Evolutionary conservation across 2,888 invertebrate species (phyloP).

Genomic region (Elmis aenea): DNA sequence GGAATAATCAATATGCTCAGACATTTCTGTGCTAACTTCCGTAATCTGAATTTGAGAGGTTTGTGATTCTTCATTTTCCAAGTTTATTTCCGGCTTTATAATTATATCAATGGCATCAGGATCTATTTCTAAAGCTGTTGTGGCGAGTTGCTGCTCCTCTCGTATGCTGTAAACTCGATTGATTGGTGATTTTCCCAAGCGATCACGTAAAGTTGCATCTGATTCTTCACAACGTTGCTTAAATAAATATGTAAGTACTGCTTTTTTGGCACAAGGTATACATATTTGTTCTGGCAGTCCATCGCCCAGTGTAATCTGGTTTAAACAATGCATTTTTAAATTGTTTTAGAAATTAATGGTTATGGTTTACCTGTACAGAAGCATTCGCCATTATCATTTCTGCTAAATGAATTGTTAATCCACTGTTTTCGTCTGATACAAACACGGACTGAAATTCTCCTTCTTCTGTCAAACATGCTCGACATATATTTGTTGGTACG

Average conservation of each 20-base stretch:
- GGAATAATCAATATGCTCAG: conserved; percentile 12
- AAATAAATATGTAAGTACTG: conserved; percentile 50
- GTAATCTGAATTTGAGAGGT: conserved; percentile 17
- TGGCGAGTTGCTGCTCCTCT: conserved; percentile 14
- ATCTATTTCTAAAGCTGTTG: conserved; percentile 11
- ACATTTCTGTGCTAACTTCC: conserved; percentile 6
- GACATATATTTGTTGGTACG: conserved; percentile 34
- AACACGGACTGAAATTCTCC: conserved; percentile 43
- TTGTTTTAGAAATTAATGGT: background rate
- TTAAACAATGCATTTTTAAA: background rate
- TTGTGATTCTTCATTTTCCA: conserved; percentile 16
- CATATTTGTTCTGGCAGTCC: conserved; percentile 59
- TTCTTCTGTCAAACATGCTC: conserved; percentile 41
- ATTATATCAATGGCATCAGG: conserved; percentile 20
- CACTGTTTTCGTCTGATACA: conserved; percentile 33
- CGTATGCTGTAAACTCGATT: conserved; percentile 14
- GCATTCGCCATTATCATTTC: conserved; percentile 45
- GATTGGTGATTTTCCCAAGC: conserved; percentile 28
- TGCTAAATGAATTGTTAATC: conserved; percentile 38
- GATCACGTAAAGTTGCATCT: conserved; percentile 41
- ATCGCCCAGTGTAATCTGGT: conserved; percentile 48
- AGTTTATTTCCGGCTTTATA: conserved; percentile 27
- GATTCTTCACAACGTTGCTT: conserved; percentile 48
- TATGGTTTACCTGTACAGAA: conserved; percentile 37
- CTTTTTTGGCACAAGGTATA: conserved; percentile 49